A percentile compares a stretch with the other conserved stretches of the same genome.
phyloP scores from a whole-genome alignment of 2,888 invertebrate species.

The Seira ritae region DNA sequence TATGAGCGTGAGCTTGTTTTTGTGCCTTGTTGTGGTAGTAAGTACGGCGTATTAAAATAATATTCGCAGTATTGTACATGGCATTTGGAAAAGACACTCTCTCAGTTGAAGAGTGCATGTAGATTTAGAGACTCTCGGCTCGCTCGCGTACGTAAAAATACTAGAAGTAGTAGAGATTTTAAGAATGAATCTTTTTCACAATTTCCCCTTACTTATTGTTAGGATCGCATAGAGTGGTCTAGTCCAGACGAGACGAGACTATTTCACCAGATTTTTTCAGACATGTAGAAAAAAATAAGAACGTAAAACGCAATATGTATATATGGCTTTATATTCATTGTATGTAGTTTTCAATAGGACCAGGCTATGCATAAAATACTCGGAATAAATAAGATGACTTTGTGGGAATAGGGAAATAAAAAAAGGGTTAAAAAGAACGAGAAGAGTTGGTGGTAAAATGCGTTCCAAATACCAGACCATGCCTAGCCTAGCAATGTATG shows the following conservation, averaged over 20 bases:
- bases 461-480: neutral
- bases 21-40: neutral
- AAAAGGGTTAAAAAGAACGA: neutral
- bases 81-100: too few relatives aligned
- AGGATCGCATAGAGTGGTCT: neutral
- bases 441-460: neutral
- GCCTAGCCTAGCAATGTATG: neutral
- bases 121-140: too few relatives aligned
- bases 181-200: neutral
- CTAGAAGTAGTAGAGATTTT: slow-evolving; percentile 27
- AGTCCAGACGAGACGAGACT: slow-evolving; percentile 51
- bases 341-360: neutral
- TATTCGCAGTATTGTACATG: neutral
- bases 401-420: neutral
- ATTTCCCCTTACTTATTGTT: neutral
- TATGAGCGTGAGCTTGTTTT: neutral
- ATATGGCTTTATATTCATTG: neutral
- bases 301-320: too few relatives aligned
- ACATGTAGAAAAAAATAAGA: slow-evolving; percentile 18
- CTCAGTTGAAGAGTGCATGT: neutral
- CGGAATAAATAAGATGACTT: neutral
- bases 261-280: slow-evolving; percentile 53
- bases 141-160: neutral
- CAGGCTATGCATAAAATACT: neutral
- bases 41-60: neutral